Evolutionary conservation across 2,888 invertebrate genomes (phyloP).

Genomic region (Bombylius major): DNA sequence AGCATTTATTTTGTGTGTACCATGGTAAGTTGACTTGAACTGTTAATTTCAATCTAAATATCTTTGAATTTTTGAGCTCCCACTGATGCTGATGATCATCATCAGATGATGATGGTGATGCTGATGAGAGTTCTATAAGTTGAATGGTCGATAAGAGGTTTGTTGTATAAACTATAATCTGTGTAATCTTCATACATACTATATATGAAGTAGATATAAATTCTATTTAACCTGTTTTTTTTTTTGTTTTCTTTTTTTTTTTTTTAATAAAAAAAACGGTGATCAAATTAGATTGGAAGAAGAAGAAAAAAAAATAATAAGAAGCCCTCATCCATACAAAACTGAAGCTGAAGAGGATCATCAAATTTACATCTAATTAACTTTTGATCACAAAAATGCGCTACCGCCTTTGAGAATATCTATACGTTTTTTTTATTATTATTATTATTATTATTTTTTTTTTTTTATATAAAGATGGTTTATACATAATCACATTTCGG

Average conservation of each 20-base stretch:
- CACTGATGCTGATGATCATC: too few species aligned
- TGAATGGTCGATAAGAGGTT: too few species aligned
- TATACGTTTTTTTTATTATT: too few species aligned
- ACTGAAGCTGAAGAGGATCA: slow-evolving; percentile 11
- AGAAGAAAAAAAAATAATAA: neutral
- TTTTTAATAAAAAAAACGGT: neutral
- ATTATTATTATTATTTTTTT: too few species aligned
- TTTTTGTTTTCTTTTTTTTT: neutral
- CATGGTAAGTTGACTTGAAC: too few species aligned
- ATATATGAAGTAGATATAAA: neutral
- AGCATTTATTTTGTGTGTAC: too few species aligned
- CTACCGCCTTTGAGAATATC: slow-evolving; percentile 13
- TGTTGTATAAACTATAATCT: too few species aligned
- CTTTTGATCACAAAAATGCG: slow-evolving; percentile 20
- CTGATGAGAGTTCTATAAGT: too few species aligned
- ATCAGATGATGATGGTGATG: too few species aligned
- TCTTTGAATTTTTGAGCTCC: too few species aligned
- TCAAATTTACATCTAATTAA: slow-evolving; percentile 25
- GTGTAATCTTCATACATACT: neutral
- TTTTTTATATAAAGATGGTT: neutral
- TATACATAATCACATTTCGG: slow-evolving; percentile 10
- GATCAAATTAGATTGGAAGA: neutral
- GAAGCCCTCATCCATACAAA: too few species aligned
- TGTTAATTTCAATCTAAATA: too few species aligned
- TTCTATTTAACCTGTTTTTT: neutral